These are phyloP conservation scores for Platerodrilus igneus DNA, from an alignment of 2,888 invertebrate genomes.

Conservation along the genomic window DNA sequence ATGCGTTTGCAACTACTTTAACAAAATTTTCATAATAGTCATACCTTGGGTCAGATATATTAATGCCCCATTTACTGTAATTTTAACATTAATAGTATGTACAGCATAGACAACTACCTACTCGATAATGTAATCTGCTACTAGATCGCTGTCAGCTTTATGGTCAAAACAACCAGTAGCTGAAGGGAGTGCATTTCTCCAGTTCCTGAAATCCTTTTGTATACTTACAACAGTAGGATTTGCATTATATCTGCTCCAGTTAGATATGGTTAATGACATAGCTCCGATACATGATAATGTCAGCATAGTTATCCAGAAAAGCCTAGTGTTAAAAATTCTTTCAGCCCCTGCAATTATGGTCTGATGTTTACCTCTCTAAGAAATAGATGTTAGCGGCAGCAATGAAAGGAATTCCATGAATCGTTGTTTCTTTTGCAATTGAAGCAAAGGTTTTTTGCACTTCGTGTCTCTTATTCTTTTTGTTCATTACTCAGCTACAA, in stretches of 20 bases:
- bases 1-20: constrained; percentile 48
- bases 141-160: constrained; percentile 41
- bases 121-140: constrained; percentile 41
- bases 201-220: constrained; percentile 59
- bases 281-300: constrained; percentile 10
- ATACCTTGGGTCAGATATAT: constrained; percentile 45
- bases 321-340: constrained; percentile 26
- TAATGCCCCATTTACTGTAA: constrained; percentile 47
- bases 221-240: constrained; percentile 61
- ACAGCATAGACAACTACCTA: constrained; percentile 25
- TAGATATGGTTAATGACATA: constrained; percentile 32
- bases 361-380: constrained; percentile 48
- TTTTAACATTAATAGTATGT: background rate
- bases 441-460: too few species aligned
- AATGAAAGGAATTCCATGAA: constrained; percentile 37
- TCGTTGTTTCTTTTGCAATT: constrained; percentile 38
- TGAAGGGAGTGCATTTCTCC: constrained; percentile 57
- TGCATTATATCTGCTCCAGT: constrained; percentile 54
- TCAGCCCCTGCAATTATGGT: too few species aligned
- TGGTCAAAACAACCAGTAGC: constrained; percentile 54
- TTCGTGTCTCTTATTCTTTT: too few species aligned
- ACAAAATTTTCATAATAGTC: constrained; percentile 50
- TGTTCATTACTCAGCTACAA: too few species aligned
- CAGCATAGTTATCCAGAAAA: constrained; percentile 29
- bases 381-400: constrained; percentile 48